A percentile compares a stretch with the other conserved stretches of the same genome.
These are phyloP conservation scores for Nasonia longicornis DNA, from an alignment of 1,140 invertebrate species.

Conservation along the genomic window DNA sequence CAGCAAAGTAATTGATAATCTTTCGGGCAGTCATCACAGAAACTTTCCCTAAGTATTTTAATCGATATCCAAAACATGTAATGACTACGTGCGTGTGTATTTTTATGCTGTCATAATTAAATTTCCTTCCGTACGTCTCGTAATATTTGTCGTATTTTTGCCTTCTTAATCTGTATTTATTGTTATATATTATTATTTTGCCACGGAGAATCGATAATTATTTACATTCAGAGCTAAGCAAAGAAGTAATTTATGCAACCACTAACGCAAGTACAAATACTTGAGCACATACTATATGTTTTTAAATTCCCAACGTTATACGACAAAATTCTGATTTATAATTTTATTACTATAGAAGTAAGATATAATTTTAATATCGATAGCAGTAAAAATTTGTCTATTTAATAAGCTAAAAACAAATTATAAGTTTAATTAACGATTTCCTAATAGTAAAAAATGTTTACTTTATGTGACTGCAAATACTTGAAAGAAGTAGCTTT, in stretches of 20 bases:
- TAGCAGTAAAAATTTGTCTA: neutral
- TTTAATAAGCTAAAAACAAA: neutral
- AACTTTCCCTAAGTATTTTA: constrained; percentile 17
- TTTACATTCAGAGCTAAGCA: constrained; percentile 2
- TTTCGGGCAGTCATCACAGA: constrained; percentile 16
- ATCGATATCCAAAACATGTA: neutral
- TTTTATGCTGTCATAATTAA: neutral
- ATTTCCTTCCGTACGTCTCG: neutral
- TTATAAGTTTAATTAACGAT: neutral
- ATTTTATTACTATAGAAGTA: neutral
- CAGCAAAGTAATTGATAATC: neutral
- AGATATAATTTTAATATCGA: neutral
- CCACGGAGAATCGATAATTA: neutral
- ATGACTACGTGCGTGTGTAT: neutral
- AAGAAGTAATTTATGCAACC: constrained; percentile 36
- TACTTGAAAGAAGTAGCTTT: neutral
- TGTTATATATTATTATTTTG: neutral
- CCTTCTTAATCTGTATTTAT: neutral
- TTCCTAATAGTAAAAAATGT: neutral
- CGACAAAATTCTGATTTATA: neutral
- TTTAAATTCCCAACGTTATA: neutral
- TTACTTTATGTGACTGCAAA: neutral
- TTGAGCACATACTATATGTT: neutral
- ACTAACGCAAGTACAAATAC: constrained; percentile 15
- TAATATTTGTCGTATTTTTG: neutral